phyloP scores from a whole-genome alignment of 2,888 invertebrate genomes.

The Cephus pulcher region DNA sequence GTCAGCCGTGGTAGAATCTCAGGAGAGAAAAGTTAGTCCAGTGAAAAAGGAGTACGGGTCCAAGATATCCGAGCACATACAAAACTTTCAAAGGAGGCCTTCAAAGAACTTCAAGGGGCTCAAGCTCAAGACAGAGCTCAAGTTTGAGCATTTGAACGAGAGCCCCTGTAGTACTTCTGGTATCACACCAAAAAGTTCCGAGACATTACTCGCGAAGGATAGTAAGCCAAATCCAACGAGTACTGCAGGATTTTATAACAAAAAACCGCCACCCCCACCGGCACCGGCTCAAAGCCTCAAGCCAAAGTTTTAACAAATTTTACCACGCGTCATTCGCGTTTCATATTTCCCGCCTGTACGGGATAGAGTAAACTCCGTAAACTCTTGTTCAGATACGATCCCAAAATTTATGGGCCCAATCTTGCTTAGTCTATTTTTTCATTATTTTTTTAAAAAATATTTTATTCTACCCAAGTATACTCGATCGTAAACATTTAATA shows the following conservation, averaged over 20 bases:
- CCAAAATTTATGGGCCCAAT: too few species aligned
- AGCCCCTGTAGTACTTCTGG: conserved; percentile 44
- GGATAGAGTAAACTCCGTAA: background rate
- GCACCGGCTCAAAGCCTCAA: conserved; percentile 53
- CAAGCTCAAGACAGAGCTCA: conserved; percentile 47
- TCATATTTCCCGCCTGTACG: background rate
- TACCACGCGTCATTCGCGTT: background rate
- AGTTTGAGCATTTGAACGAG: conserved; percentile 51
- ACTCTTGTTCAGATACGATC: background rate
- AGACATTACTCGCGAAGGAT: conserved; percentile 24
- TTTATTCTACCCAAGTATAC: background rate
- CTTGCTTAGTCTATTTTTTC: background rate
- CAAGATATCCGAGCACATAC: conserved; percentile 50
- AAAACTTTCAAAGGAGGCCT: conserved; percentile 46
- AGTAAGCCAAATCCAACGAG: conserved; percentile 1
- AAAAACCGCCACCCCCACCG: conserved; percentile 63
- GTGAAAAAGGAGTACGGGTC: conserved; percentile 43
- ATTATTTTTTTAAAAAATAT: background rate
- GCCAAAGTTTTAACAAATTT: conserved; percentile 47
- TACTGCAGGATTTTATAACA: conserved; percentile 49
- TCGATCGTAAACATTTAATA: background rate
- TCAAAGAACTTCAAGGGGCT: conserved; percentile 55
- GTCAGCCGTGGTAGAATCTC: background rate
- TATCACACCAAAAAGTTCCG: conserved; percentile 31
- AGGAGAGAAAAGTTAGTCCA: conserved; percentile 21